Base-by-base conservation (phyloP, 1,140 invertebrate genomes). In the Homalodisca vitripennis region DNA sequence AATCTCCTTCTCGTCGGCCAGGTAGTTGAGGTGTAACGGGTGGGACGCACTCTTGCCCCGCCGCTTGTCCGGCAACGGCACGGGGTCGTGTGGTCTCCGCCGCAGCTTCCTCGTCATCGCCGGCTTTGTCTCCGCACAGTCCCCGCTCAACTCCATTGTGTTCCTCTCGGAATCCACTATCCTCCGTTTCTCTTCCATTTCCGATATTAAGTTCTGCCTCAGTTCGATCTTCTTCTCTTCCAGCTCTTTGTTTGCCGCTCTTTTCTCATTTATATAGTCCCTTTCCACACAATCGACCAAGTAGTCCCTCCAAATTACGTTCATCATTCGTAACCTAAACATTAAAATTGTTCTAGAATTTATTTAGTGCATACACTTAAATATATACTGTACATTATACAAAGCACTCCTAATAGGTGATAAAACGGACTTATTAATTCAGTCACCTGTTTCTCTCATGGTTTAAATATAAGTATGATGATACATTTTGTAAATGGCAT, bases 191-290 rank as follows among this genome's bases (percentile, higher is more conserved):
- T 98, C 96, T 78, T 98, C 95, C 78, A 98, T 89, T 78, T 98
- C 95, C 34, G 88, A 85, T 13, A 98, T 84, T 17, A 99, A 78
- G 81, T 89, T 95, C 78, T 98, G 95, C 76, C 91, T 89, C 13
- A 98, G 80, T 78, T 98, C 95, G 73, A 92, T 85, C 78, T 96
- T 96, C 78, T 98, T 97, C 74, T 98, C 95, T 79, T 98, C 94
- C 85, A 95, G 96, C 75, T 98, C 95, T 80, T 93, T 92, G 0
- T 85, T 88, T 1, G 94, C 91, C 29, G 90, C 88, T 79, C 92
- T 92, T 78, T 94, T 94, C 78, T 98, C 97, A 32, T 87, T 85
- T 70, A 91, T 82, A 77, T 92, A 98, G 74, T 98, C 95, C 70
- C 87, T 84, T 76, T 98, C 94, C 2, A 95, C 90, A 75, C 90